phyloP scores from a whole-genome alignment of 2,113 vertebrate genomes.

The Tragulus kanchil region DNA sequence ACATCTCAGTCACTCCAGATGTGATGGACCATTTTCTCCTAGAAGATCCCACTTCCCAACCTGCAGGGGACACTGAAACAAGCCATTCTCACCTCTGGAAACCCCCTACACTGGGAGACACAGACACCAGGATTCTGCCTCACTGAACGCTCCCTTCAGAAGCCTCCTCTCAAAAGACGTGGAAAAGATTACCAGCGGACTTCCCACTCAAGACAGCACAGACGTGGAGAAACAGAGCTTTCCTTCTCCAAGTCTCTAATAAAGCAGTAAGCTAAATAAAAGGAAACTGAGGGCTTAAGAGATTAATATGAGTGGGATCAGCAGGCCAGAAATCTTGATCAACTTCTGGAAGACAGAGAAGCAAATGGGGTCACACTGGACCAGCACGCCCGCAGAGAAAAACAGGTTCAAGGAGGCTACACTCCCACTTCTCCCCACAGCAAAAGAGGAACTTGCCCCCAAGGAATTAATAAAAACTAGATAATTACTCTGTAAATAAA shows the following conservation, averaged over 20 bases:
- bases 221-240: neutral
- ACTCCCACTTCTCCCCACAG: neutral
- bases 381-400: neutral
- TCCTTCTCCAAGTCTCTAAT: neutral
- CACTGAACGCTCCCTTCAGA: neutral
- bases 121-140: neutral
- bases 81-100: neutral
- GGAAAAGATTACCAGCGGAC: neutral
- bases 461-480: slow-evolving; percentile 41
- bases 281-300: neutral
- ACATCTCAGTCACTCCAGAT: neutral
- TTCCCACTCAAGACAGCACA: neutral
- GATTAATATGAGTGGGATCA: neutral
- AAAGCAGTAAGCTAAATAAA: neutral
- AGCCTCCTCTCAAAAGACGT: neutral
- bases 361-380: neutral
- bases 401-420: neutral
- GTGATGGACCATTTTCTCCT: neutral
- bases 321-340: neutral
- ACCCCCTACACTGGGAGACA: neutral
- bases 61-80: neutral
- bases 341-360: neutral
- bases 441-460: neutral
- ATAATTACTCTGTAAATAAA: slow-evolving; percentile 42
- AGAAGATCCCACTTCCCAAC: neutral